These are phyloP conservation scores for Bruchidius siliquastri DNA, from an alignment of 2,888 invertebrate genomes.

Conservation along the genomic window DNA sequence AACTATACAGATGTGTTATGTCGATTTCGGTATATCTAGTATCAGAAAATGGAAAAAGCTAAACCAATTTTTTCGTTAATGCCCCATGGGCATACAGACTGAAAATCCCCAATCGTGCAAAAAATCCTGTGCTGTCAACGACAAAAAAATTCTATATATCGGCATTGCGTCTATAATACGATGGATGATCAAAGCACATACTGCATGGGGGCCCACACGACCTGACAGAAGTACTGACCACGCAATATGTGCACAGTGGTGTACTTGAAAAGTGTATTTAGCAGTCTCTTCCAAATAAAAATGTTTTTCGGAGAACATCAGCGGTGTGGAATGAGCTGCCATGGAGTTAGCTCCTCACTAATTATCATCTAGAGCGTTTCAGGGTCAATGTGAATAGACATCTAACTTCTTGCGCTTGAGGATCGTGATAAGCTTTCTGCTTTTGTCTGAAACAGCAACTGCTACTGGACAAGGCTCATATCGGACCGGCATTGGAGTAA, in stretches of 20 bases:
- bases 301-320: too few relatives aligned
- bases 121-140: not conserved
- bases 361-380: too few relatives aligned
- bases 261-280: not conserved
- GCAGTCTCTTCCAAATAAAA: too few relatives aligned
- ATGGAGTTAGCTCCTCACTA: too few relatives aligned
- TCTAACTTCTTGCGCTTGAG: too few relatives aligned
- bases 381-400: too few relatives aligned
- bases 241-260: not conserved
- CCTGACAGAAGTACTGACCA: not conserved
- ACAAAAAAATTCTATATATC: not conserved
- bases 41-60: not conserved
- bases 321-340: too few relatives aligned
- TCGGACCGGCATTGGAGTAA: too few relatives aligned
- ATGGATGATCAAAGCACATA: not conserved
- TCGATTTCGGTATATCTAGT: not conserved
- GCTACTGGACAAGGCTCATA: too few relatives aligned
- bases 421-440: too few relatives aligned
- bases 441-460: too few relatives aligned
- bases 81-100: not conserved
- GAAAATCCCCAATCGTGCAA: not conserved
- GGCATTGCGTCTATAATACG: not conserved
- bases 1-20: not conserved
- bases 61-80: not conserved
- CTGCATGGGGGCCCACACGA: not conserved